Evolutionary conservation across 1,140 invertebrate genomes (phyloP).

Genomic region (Drosophila saltans): DNA sequence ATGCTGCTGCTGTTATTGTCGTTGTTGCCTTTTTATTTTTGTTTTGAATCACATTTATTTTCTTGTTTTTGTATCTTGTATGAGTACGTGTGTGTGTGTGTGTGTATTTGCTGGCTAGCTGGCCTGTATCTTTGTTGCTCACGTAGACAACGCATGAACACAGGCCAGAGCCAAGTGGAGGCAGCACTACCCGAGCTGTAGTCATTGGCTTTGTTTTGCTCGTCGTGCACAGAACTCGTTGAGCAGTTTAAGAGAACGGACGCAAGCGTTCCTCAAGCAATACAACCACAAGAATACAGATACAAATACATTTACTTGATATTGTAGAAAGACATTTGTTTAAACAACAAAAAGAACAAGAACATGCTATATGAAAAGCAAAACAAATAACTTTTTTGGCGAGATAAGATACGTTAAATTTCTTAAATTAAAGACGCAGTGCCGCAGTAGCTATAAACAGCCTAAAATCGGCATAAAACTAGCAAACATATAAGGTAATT

Average conservation of each 20-base stretch:
- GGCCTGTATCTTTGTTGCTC: constrained; percentile 52
- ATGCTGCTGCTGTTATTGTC: constrained; percentile 54
- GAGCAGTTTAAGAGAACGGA: constrained; percentile 69
- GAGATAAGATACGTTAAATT: neutral
- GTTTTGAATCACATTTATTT: constrained; percentile 56
- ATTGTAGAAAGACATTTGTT: constrained; percentile 51
- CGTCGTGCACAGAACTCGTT: constrained; percentile 58
- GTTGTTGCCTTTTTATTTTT: constrained; percentile 46
- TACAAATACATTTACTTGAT: neutral
- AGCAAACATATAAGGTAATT: constrained; percentile 54
- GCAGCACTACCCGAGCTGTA: constrained; percentile 33
- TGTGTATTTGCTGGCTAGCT: constrained; percentile 34
- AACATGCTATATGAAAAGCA: constrained; percentile 11
- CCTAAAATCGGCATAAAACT: constrained; percentile 3
- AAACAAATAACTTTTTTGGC: constrained; percentile 18
- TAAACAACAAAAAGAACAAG: constrained; percentile 37
- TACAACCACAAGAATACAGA: neutral
- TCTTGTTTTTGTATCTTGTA: neutral
- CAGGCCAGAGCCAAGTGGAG: constrained; percentile 35
- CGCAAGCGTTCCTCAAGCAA: constrained; percentile 21
- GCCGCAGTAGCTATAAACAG: neutral
- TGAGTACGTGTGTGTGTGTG: constrained; percentile 29
- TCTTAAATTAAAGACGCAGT: neutral
- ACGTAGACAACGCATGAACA: constrained; percentile 73
- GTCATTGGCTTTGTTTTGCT: constrained; percentile 36